These are phyloP conservation scores for Sapayoa aenigma DNA, from an alignment of 2,113 vertebrate species.

Conservation along the genomic window DNA sequence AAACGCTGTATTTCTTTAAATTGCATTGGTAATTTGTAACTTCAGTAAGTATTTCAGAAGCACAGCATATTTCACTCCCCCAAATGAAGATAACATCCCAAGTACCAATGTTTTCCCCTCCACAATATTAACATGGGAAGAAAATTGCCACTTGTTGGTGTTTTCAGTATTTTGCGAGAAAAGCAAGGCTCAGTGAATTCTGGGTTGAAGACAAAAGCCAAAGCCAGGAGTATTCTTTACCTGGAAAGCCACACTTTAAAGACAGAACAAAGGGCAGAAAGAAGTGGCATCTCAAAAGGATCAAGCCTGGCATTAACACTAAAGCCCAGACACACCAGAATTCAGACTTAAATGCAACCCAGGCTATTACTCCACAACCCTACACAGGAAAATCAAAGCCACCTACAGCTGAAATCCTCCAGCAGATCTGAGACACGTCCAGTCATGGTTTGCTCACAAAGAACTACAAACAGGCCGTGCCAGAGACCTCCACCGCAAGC, in stretches of 20 bases:
- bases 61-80: neutral
- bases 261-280: neutral
- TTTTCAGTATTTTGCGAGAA: neutral
- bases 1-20: conserved; percentile 41
- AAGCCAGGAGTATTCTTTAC: neutral
- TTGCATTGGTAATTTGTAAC: conserved; percentile 60
- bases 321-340: neutral
- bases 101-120: neutral
- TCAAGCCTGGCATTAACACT: neutral
- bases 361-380: neutral
- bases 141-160: neutral
- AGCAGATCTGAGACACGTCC: neutral
- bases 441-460: neutral
- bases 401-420: neutral
- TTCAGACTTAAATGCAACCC: neutral
- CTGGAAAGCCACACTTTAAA: neutral
- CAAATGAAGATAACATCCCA: neutral
- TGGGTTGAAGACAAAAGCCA: neutral
- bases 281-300: neutral
- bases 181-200: neutral
- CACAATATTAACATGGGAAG: neutral
- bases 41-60: neutral
- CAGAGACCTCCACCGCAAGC: neutral
- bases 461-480: accelerated
- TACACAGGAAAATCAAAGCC: neutral